Evolutionary conservation across 2,888 invertebrate species (phyloP), one percentile per base, ranked within the genome.

Genomic region (Branchellion lobata): DNA sequence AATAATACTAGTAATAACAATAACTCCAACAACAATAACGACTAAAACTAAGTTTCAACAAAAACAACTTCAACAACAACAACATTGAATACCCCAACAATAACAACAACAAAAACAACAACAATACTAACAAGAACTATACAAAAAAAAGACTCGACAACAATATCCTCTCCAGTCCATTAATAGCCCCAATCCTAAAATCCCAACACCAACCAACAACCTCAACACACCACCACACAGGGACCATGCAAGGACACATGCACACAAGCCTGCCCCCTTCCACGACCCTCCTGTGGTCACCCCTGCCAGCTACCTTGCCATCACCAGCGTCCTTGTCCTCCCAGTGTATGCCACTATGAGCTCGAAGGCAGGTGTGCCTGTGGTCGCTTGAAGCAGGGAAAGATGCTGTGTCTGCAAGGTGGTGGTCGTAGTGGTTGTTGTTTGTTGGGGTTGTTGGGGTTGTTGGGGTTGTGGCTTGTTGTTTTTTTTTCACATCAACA

Each of bases 221-320:
- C 24, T 40, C 24, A 11, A 36, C n/a, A 27, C 24, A n/a, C 33
- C 18, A 18, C 29, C 27, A 31, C 74, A 78, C 71, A 83, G 83
- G 82, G 81, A n/a, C 69, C 79, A 3, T 90, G 87, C 82, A 83
- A 82, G 3, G 85, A 84, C n/a, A 85, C 84, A 0, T 97, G 96
- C 86, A 90, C 89, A 0, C 95, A 96, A 86, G 92, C 92, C 21
- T 98, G 97, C 86, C 89, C 89, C 0, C 90, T 89, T 83, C 89
- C 90, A 1, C 89, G 94, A 0, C 85, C 89, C 0, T 86, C 89
- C 51, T 98, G 98, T 87, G 93, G 93, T 0, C 97, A 98, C 88
- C 90, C 91, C 36, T 98, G 97, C 88, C 92, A 91, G 57, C 91
- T 92, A 1, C 90, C 92, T 0, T 97, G 96, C 86, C 96, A 96